Conservation (phyloP, 2,797 vertebrate genomes). For the Cossypha niveicapilla region DNA sequence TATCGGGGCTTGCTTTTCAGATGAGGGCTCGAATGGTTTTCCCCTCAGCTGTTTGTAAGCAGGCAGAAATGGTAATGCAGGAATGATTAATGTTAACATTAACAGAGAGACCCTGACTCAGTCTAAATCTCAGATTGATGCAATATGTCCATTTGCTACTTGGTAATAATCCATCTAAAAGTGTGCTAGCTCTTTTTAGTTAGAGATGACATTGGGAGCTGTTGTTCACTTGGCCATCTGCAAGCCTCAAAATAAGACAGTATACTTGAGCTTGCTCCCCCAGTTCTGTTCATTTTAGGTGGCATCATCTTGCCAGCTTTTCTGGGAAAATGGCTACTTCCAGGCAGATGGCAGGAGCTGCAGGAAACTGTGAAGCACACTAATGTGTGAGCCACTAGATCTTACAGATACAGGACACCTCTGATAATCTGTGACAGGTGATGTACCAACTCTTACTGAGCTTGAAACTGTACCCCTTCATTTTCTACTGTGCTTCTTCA, state of each 20-base stretch:
- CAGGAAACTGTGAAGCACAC: not conserved
- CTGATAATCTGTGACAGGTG: not conserved
- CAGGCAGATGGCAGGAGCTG: slow-evolving; percentile 39
- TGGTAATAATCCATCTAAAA: not conserved
- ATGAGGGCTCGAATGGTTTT: not conserved
- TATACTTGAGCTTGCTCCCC: not conserved
- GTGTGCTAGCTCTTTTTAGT: not conserved
- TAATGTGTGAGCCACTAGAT: not conserved
- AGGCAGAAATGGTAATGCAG: not conserved
- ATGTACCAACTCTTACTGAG: not conserved
- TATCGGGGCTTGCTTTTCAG: not conserved
- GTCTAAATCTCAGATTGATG: not conserved
- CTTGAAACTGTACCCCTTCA: not conserved
- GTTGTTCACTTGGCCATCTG: slow-evolving; percentile 30
- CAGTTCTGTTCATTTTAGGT: not conserved
- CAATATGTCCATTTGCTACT: not conserved
- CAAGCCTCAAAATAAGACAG: not conserved
- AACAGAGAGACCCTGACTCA: not conserved
- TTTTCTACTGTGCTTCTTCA: not conserved
- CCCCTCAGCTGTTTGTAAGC: not conserved
- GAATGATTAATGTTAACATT: not conserved
- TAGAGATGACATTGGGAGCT: not conserved
- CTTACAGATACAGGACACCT: not conserved
- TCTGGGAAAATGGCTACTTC: slow-evolving; percentile 22
- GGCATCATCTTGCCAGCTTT: not conserved